phyloP scores from a whole-genome alignment of 2,797 vertebrate species.

The Remorina albescens region DNA sequence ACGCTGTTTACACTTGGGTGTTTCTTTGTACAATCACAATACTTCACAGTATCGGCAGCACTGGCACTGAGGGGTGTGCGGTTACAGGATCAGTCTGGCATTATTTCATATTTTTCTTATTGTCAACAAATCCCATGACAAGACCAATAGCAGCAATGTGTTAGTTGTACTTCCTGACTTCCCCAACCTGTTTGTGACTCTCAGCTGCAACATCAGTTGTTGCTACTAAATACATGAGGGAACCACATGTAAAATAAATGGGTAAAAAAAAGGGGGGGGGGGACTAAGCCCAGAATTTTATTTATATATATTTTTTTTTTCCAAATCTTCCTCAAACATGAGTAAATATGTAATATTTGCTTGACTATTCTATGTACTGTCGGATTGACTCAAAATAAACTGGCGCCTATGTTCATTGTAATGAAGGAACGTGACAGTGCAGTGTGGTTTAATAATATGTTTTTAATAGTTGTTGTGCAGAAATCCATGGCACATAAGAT shows the following conservation, averaged over 20 bases:
- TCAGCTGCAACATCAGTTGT: neutral
- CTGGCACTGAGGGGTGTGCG: neutral
- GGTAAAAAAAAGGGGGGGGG: too few relatives aligned
- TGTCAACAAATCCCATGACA: slow-evolving; percentile 21
- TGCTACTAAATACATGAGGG: neutral
- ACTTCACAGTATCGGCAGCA: slow-evolving; percentile 3
- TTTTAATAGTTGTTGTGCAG: neutral
- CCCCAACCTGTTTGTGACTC: neutral
- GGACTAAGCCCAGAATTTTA: too few relatives aligned
- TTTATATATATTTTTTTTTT: too few relatives aligned
- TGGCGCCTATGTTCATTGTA: neutral
- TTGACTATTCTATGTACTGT: neutral
- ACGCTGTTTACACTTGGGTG: slow-evolving; percentile 14
- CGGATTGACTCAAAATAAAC: slow-evolving; percentile 11
- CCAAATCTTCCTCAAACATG: neutral
- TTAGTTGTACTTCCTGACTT: neutral
- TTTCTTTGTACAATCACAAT: slow-evolving; percentile 4
- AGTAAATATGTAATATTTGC: neutral
- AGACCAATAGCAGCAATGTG: slow-evolving; percentile 1
- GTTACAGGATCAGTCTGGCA: neutral
- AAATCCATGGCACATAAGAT: neutral
- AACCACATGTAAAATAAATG: neutral
- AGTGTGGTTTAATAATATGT: neutral
- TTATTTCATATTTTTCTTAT: slow-evolving; percentile 10
- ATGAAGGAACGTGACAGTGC: neutral